phyloP scores from a whole-genome alignment of 2,113 vertebrate species.

The Xiphophorus hellerii region DNA sequence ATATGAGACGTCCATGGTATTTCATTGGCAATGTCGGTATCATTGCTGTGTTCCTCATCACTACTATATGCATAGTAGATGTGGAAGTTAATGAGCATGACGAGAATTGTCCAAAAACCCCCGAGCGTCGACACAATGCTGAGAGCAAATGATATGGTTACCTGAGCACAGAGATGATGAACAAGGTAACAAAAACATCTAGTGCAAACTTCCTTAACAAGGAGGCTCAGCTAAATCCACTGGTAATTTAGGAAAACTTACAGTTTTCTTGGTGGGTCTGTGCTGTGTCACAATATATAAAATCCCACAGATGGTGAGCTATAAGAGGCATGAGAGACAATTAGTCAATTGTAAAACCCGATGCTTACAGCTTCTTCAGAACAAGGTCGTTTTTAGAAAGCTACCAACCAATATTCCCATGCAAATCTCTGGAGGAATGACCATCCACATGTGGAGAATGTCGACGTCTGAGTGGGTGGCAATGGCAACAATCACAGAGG shows the following conservation, averaged over 20 bases:
- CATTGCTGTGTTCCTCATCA: not conserved
- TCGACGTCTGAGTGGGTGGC: not conserved
- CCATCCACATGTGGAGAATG: fast-evolving
- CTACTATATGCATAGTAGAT: fast-evolving
- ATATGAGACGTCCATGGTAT: fast-evolving
- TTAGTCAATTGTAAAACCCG: too few species aligned
- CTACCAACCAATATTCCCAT: conserved; percentile 68
- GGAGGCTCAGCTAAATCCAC: too few species aligned
- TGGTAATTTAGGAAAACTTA: conserved; percentile 41
- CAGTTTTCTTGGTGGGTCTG: conserved; percentile 75
- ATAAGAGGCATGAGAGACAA: conserved; percentile 1
- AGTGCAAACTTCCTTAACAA: too few species aligned
- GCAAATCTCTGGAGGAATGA: conserved; percentile 5
- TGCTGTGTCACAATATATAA: conserved; percentile 72
- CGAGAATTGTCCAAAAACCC: conserved; percentile 1
- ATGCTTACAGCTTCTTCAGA: too few species aligned
- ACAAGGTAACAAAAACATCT: not conserved
- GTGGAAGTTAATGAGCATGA: fast-evolving
- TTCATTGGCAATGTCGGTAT: not conserved
- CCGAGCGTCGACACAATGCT: conserved; percentile 62
- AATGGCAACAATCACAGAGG: conserved; percentile 21
- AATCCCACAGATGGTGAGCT: conserved; percentile 72
- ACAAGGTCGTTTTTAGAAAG: not conserved
- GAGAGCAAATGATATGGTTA: conserved; percentile 73
- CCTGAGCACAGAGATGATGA: conserved; percentile 49